Base-by-base conservation (phyloP, 2,888 invertebrate species). In the Lymantria monacha region DNA sequence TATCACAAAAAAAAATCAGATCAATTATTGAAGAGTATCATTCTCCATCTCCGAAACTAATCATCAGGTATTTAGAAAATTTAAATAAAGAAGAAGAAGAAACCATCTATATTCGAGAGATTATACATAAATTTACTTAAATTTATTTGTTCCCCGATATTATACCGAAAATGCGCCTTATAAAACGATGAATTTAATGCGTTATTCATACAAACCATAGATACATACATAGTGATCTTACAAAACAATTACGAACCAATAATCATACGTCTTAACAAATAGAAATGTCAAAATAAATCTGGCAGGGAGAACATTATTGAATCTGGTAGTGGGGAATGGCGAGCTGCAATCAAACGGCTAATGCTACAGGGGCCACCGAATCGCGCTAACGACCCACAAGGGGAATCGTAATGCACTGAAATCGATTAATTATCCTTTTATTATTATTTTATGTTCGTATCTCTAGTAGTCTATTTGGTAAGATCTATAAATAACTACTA, bases 401-500 rank as follows among this genome's bases (percentile, higher is more conserved):
- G 83, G 72, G 66, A 66, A 63, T 62, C 81, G 22, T 90, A 90
- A 90, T 88, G 89, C 83, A 87, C 83, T 79, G 79, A 79, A 83
- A 87, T 89, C 87, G 81, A 87, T 88, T 91, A 89, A 90, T 90
- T 90, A 87, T 86, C 80, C 85, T 74, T 89, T 87, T 88, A 88
- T 88, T 90, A 88, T 89, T 85, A 85, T 84, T 88, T 89, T 85
- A 90, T 89, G 80, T 85, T 72, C 72, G 63, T 64, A 54, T 59
- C 61, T 48, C 47, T 41, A 52, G 13, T 46, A 10, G 22, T 55
- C 22, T 22, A 22, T n/a, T n/a, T n/a, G n/a, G n/a, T n/a, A n/a
- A n/a, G n/a, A n/a, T n/a, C n/a, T n/a, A n/a, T n/a, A n/a, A n/a
- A n/a, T n/a, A n/a, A n/a, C n/a, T n/a, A n/a, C n/a, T n/a, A n/a